Evolutionary conservation across 2,113 vertebrate genomes (phyloP).

Genomic region (Prolemur simus): DNA sequence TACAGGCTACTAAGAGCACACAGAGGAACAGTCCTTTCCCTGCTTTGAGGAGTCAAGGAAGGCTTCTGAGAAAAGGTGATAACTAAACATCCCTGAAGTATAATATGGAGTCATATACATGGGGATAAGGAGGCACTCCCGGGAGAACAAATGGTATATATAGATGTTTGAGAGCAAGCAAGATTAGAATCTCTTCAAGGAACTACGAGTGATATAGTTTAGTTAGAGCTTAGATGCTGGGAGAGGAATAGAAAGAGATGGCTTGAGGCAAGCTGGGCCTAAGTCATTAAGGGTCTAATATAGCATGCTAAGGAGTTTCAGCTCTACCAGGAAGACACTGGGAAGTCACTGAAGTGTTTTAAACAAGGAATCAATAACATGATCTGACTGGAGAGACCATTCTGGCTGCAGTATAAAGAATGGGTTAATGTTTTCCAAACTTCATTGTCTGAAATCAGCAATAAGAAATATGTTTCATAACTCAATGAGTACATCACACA

Average conservation of each 20-base stretch:
- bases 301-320: not conserved
- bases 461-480: not conserved
- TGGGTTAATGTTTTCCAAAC: not conserved
- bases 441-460: not conserved
- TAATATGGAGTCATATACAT: not conserved
- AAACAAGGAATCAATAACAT: not conserved
- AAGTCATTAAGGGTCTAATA: not conserved
- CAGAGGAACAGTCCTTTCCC: not conserved
- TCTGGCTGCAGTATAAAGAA: not conserved
- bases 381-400: slow-evolving; percentile 3
- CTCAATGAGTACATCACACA: not conserved
- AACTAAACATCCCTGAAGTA: not conserved
- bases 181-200: not conserved
- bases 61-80: not conserved
- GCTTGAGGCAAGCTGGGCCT: not conserved
- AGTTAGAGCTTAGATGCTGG: not conserved
- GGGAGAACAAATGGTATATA: not conserved
- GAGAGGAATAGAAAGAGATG: not conserved
- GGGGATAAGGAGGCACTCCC: not conserved
- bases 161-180: not conserved
- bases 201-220: not conserved
- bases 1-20: not conserved
- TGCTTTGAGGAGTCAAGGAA: not conserved
- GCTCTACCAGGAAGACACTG: not conserved
- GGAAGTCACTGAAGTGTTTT: not conserved